phyloP scores from a whole-genome alignment of 2,113 vertebrate species.

The Aegotheles bennettii region DNA sequence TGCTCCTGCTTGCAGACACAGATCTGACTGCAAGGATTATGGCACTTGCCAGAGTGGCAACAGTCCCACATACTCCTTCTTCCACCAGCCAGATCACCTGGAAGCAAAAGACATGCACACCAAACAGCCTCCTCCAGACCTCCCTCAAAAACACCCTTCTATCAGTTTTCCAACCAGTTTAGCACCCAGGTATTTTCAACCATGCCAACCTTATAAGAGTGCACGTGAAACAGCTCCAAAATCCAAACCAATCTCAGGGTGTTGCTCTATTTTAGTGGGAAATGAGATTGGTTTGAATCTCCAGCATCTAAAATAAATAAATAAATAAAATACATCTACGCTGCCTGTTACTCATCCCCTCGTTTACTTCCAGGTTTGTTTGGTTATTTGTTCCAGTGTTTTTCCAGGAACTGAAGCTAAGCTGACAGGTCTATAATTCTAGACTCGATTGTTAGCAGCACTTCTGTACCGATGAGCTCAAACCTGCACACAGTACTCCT shows the following conservation, averaged over 20 bases:
- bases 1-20: neutral
- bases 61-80: neutral
- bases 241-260: neutral
- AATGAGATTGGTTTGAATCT: neutral
- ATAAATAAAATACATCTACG: fast-evolving
- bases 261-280: neutral
- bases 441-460: neutral
- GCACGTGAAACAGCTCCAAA: neutral
- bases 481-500: neutral
- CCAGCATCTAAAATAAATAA: neutral
- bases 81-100: neutral
- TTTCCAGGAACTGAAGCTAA: conserved; percentile 7
- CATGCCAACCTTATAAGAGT: neutral
- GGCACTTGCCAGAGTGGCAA: neutral
- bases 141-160: neutral
- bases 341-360: neutral
- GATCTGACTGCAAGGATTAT: neutral
- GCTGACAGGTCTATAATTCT: neutral
- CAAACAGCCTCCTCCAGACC: neutral
- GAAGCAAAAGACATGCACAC: neutral
- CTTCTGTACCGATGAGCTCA: neutral
- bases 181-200: neutral
- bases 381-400: neutral
- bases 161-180: neutral
- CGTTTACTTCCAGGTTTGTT: neutral